Conservation (phyloP, 1,140 invertebrate species). For the Streblospio benedicti region DNA sequence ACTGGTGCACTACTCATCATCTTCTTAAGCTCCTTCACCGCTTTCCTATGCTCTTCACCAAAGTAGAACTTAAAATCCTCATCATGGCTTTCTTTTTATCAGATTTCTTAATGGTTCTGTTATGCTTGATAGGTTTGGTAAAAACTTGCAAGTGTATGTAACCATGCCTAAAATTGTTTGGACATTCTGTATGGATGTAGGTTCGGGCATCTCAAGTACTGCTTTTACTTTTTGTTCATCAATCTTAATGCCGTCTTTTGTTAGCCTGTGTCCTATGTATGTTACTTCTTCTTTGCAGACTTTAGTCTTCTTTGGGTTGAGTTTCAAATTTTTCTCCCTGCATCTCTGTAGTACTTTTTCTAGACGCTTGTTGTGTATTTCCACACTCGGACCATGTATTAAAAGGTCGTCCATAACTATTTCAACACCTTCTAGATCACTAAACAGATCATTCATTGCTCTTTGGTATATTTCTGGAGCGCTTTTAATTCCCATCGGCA, state of each 20-base stretch:
- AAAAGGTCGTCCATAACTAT: not conserved
- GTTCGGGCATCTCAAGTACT: conserved; percentile 25
- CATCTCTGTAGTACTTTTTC: conserved; percentile 6
- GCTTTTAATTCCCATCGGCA: not conserved
- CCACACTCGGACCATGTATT: not conserved
- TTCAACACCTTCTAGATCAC: not conserved
- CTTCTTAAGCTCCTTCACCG: too few species aligned
- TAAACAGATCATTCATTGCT: not conserved
- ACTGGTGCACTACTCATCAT: too few species aligned
- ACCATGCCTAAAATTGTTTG: conserved; percentile 7
- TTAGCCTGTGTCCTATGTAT: not conserved
- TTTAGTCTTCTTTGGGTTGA: conserved; percentile 5
- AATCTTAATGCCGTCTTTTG: not conserved
- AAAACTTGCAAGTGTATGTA: conserved; percentile 8
- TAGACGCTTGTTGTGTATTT: conserved; percentile 6
- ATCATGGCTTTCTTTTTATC: too few species aligned
- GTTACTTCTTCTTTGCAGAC: not conserved
- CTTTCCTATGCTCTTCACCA: too few species aligned
- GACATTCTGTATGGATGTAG: conserved; percentile 18
- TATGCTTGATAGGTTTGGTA: conserved; percentile 25
- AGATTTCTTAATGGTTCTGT: conserved; percentile 18
- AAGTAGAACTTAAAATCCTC: too few species aligned
- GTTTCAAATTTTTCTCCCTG: not conserved
- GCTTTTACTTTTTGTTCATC: too few species aligned
- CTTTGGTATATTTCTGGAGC: not conserved